Base-by-base conservation (phyloP, 2,113 vertebrate species). In the Platichthys flesus region DNA sequence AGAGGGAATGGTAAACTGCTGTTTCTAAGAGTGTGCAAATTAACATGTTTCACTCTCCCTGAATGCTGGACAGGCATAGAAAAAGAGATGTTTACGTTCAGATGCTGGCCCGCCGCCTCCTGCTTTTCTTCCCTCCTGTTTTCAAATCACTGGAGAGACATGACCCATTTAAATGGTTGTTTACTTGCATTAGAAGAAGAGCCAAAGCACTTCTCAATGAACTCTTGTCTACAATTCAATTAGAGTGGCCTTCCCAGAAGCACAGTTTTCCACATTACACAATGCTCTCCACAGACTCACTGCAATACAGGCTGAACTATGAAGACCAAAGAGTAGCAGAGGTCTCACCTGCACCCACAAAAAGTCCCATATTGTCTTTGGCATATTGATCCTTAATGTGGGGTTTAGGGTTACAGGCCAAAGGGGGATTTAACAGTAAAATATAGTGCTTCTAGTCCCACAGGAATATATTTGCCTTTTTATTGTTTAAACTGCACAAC, bases 201-300 rank as follows among this genome's bases (percentile, higher is more conserved):
- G 91, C 91, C 90, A 94, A 94, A 89, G 89, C 81, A 82, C 91
- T 93, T 84, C 92, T 95, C 93, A 95, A 94, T 95, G 93, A 93
- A 93, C 92, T 94, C 93, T 95, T 94, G 94, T 95, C 93, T 95
- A 94, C 93, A 94, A 94, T 95, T 95, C 90, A 95, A 94, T 95
- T 95, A 95, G 90, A 88, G 88, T 89, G 90, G 92, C 87, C 88
- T 89, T 91, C 92, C 87, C 86, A 88, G 91, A 78, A 81, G 82
- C 84, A 80, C 80, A 78, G 74, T 88, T 93, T 90, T 90, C 85
- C 70, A 79, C 67, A 67, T 83, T 79, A 76, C 81, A 86, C 87
- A 90, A 89, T 75, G 60, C 77, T 47, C 60, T 85, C 28, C 51
- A 61, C 65, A 64, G 85, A 77, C 63, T 37, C 2, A 62, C 67